These are phyloP conservation scores for Dicyrtoma fusca DNA, from an alignment of 2,888 invertebrate species.

Conservation along the genomic window DNA sequence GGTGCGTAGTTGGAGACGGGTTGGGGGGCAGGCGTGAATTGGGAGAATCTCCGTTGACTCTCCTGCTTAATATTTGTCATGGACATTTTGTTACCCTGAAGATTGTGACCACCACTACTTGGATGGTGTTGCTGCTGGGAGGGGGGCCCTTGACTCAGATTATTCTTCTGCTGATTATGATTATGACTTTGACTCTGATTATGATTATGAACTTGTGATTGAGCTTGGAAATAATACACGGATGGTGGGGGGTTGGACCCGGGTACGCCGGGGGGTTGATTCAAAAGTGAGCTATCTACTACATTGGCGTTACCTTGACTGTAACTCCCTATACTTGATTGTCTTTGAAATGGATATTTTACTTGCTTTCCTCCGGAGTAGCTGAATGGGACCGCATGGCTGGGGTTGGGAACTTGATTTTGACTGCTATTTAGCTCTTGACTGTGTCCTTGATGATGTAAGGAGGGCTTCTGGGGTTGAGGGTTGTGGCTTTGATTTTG, in stretches of 20 bases:
- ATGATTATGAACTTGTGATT: constrained; percentile 1
- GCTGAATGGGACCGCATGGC: neutral
- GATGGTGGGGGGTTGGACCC: constrained; percentile 7
- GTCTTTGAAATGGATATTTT: constrained; percentile 3
- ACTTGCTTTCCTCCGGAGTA: neutral
- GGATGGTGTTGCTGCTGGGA: neutral
- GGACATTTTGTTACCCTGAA: neutral
- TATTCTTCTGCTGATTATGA: neutral
- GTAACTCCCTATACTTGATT: constrained; percentile 5
- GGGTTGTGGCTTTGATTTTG: neutral
- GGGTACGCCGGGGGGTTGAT: too few species aligned
- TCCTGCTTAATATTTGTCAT: neutral
- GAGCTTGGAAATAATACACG: constrained; percentile 7
- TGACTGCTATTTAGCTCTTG: neutral
- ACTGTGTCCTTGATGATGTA: constrained; percentile 20
- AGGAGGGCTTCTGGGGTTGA: neutral
- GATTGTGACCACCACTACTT: neutral
- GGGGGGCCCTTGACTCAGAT: neutral
- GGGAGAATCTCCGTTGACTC: constrained; percentile 16
- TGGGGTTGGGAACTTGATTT: neutral
- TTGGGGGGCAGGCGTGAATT: constrained; percentile 38
- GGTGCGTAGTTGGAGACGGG: constrained; percentile 7
- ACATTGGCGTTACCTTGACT: neutral
- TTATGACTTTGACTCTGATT: neutral
- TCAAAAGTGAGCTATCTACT: neutral